Evolutionary conservation across 2,797 vertebrate genomes (phyloP).

Genomic region (Borostomias antarcticus): DNA sequence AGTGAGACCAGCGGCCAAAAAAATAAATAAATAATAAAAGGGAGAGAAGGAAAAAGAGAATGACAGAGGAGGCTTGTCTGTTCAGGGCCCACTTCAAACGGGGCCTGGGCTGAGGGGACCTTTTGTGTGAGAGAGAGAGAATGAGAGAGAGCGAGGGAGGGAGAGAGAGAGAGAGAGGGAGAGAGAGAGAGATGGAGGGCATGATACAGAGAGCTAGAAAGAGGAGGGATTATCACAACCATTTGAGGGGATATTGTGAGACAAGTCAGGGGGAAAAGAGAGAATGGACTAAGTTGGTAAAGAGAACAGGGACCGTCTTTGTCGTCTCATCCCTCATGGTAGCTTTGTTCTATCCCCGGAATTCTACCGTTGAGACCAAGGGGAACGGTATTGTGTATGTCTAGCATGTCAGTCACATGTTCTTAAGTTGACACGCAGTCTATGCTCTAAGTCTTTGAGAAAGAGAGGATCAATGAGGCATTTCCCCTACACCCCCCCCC

Average conservation of each 20-base stretch:
- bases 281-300: constrained; percentile 35
- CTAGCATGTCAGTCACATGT: constrained; percentile 36
- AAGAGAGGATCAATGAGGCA: not conserved
- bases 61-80: constrained; percentile 18
- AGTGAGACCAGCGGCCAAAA: constrained; percentile 49
- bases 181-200: constrained; percentile 36
- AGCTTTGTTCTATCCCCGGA: constrained; percentile 43
- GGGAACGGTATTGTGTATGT: constrained; percentile 21
- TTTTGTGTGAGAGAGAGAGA: constrained; percentile 35
- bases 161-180: constrained; percentile 37
- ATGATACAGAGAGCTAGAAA: not conserved
- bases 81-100: constrained; percentile 49
- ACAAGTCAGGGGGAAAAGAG: constrained; percentile 37
- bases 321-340: constrained; percentile 42
- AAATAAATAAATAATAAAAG: constrained; percentile 47
- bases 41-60: constrained; percentile 23
- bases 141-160: constrained; percentile 16
- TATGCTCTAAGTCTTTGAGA: not conserved
- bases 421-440: constrained; percentile 17
- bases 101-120: constrained; percentile 29
- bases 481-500: too few relatives aligned
- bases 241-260: constrained; percentile 45
- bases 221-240: constrained; percentile 48
- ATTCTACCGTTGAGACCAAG: constrained; percentile 37
- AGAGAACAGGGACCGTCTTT: constrained; percentile 42